A percentile compares a stretch with the other conserved stretches of the same genome.
Evolutionary conservation across 2,797 vertebrate species (phyloP).

Genomic region (Lepus oiostolus): DNA sequence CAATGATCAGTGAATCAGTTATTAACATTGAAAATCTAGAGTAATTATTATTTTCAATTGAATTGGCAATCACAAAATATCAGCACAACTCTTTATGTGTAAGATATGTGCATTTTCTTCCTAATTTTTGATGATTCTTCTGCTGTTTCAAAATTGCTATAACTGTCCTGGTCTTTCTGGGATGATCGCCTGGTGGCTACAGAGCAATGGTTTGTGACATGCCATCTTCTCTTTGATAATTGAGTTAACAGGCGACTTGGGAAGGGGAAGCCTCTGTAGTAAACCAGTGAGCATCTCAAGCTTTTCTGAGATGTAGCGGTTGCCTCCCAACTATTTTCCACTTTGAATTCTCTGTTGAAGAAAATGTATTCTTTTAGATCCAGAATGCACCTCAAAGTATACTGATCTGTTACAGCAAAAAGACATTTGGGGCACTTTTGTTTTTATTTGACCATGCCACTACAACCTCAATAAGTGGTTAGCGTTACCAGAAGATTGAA

Average conservation of each 20-base stretch:
- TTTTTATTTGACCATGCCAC: neutral
- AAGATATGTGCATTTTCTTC: constrained; percentile 3
- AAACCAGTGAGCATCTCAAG: neutral
- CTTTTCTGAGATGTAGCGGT: constrained; percentile 24
- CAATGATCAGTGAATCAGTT: constrained; percentile 40
- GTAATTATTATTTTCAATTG: constrained; percentile 61
- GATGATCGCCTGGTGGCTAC: neutral
- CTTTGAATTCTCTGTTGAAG: constrained; percentile 34
- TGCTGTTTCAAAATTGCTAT: constrained; percentile 31
- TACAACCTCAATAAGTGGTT: neutral
- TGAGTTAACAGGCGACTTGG: constrained; percentile 17
- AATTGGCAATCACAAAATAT: constrained; percentile 54
- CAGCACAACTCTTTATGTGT: constrained; percentile 15
- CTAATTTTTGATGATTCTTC: constrained; percentile 12
- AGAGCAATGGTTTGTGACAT: neutral
- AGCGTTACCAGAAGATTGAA: constrained; percentile 27
- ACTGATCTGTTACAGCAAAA: neutral
- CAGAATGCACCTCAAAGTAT: neutral
- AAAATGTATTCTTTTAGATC: constrained; percentile 48
- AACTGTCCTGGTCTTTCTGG: constrained; percentile 4
- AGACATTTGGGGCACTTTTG: neutral
- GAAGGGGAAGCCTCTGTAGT: neutral
- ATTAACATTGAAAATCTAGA: constrained; percentile 49
- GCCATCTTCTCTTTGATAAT: neutral
- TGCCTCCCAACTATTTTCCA: neutral